These are phyloP conservation scores for Tichodroma muraria DNA, from an alignment of 2,113 vertebrate genomes.

Conservation along the genomic window DNA sequence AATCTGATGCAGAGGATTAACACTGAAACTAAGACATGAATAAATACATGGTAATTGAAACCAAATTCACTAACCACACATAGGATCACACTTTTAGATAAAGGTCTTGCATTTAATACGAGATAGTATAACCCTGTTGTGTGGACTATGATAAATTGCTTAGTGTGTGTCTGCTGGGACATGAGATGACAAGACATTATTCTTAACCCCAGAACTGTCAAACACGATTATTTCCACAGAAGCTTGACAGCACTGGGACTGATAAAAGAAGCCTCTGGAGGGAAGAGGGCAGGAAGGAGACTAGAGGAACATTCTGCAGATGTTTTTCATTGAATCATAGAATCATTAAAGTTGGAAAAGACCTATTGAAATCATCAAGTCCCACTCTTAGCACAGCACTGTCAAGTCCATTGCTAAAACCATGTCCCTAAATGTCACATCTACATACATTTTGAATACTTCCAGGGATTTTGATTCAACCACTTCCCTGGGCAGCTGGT, in stretches of 20 bases:
- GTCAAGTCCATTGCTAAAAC: neutral
- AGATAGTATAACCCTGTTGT: neutral
- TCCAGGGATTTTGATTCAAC: neutral
- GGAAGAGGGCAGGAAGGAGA: neutral
- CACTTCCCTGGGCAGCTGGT: neutral
- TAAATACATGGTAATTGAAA: conserved; percentile 45
- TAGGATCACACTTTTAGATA: conserved; percentile 1
- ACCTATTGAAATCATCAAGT: neutral
- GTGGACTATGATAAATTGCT: conserved; percentile 54
- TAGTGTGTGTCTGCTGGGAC: neutral
- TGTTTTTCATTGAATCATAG: neutral
- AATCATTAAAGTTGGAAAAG: neutral
- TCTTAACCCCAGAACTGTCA: conserved; percentile 47
- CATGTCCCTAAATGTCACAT: neutral
- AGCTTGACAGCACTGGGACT: neutral
- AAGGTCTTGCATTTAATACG: conserved; percentile 28
- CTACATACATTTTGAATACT: neutral
- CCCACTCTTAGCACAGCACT: neutral
- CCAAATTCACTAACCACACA: neutral
- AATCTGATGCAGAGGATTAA: conserved; percentile 15
- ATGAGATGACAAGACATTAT: conserved; percentile 9
- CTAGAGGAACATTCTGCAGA: neutral
- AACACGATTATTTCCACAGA: conserved; percentile 15
- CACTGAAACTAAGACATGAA: conserved; percentile 35
- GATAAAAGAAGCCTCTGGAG: neutral